Conservation (phyloP, 2,888 invertebrate species). For the Ichneumoninae sp. region DNA sequence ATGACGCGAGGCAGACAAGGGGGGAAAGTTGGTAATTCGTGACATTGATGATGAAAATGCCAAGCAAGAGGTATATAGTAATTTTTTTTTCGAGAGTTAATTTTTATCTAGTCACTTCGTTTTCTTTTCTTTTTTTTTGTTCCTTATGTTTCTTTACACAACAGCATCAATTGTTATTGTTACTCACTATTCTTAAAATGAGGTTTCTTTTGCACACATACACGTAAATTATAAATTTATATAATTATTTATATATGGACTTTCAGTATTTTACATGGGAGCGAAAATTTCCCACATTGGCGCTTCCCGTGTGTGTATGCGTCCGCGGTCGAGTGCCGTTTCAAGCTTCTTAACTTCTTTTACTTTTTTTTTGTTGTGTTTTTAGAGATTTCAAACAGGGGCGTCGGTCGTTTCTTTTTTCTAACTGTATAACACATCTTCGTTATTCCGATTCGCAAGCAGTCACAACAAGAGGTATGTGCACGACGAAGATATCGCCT, state of each 20-base stretch:
- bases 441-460: slow-evolving; percentile 40
- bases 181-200: slow-evolving; percentile 76
- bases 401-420: slow-evolving; percentile 37
- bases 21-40: slow-evolving; percentile 70
- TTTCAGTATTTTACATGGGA: slow-evolving; percentile 81
- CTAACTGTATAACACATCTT: slow-evolving; percentile 37
- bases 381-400: slow-evolving; percentile 41
- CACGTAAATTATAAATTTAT: slow-evolving; percentile 71
- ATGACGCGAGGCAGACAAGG: slow-evolving; percentile 71
- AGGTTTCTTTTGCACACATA: slow-evolving; percentile 70
- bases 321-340: slow-evolving; percentile 65
- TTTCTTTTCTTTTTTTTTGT: slow-evolving; percentile 50
- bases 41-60: slow-evolving; percentile 75
- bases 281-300: slow-evolving; percentile 66
- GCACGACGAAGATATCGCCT: slow-evolving; percentile 21
- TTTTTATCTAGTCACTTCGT: slow-evolving; percentile 61
- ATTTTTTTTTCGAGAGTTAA: slow-evolving; percentile 64
- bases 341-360: slow-evolving; percentile 38
- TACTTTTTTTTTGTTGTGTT: slow-evolving; percentile 10
- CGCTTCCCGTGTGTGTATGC: slow-evolving; percentile 57
- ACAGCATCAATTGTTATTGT: slow-evolving; percentile 72
- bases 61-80: slow-evolving; percentile 70
- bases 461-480: slow-evolving; percentile 5
- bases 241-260: slow-evolving; percentile 78
- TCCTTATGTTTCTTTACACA: slow-evolving; percentile 74